Evolutionary conservation across 2,113 vertebrate genomes (phyloP), one percentile per base, ranked within the genome.

Genomic region (Sclerurus mexicanus): DNA sequence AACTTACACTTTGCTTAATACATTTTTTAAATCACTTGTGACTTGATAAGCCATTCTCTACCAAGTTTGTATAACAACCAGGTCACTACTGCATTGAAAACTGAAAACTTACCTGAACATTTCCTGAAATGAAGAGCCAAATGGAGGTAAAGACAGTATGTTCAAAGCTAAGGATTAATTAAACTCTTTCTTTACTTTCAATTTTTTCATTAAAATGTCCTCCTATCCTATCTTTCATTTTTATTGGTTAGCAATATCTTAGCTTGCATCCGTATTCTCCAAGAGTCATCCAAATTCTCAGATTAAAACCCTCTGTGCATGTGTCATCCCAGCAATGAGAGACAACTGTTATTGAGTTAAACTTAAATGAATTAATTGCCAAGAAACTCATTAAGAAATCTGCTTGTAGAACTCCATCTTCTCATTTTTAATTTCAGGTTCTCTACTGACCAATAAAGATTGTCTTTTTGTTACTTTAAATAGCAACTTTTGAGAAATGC

Each of bases 141-240:
- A 62, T 47, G 22, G 19, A 67, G 23, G 4, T 30, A 42, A 82
- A 78, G 9, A 28, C 8, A 66, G 47, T 9, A n/a, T 55, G 71
- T 37, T 84, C 19, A 84, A 72, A 84, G 7, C 4, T 23, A 23
- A 85, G 39, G 1, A 74, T 8, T 58, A 50, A 17, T 56, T 71
- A 3, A 63, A 33, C 3, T 19, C 20, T 75, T 60, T 19, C 8
- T 9, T 77, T 27, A 53, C 2, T 35, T 86, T 66, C 14, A 27
- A 6, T 3, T 63, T 81, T 88, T 88, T 46, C 35, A n/a, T 24
- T 72, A 4, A 39, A 63, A 67, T 52, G 14, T 4, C 31, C 3
- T 24, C 23, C n/a, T 44, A 59, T 31, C 2, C 2, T 28, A 6
- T 35, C 12, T 44, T 44, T 3, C 0, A 4, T 7, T 18, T 77